Evolutionary conservation across 2,888 invertebrate genomes (phyloP), one percentile per base, ranked within the genome.

Genomic region (Phlogophora meticulosa): DNA sequence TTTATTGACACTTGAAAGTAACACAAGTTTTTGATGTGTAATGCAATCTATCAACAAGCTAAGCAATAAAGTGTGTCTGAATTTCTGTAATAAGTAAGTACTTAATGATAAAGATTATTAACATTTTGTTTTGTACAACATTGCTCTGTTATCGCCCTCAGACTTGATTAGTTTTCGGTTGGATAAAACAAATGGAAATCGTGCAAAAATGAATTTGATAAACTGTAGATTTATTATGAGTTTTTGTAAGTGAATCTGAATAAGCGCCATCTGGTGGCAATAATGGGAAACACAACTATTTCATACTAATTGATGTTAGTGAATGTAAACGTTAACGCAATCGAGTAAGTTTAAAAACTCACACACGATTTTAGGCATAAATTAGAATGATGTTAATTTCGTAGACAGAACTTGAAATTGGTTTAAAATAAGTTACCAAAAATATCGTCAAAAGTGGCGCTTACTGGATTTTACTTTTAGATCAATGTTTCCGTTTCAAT

Each of bases 141-240:
- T 43, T 51, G 15, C 24, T 32, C 24, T 60, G 17, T 68, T 68
- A 68, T 68, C 68, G 34, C 13, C 10, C 45, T 15, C 11, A 17
- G 45, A 32, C 17, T 51, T 68, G 22, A 60, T 68, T 67, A 17
- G 34, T 67, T 67, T 49, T 49, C 13, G 20, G 17, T 58, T 57
- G 22, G 15, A 22, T 1, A 51, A 51, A 67, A 60, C 38, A 60
- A 13, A 20, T 20, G 7, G 22, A 45, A 38, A 32, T 43, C 10
- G 34, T 43, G 20, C 5, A 24, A 43, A 51, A 24, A n/a, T 42
- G 20, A 13, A 48, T 49, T 22, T 15, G 15, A 48, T 64, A 24
- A 40, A 46, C 10, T 46, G 28, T 48, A 22, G 9, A 13, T 22
- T 46, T 13, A n/a, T 15, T 24, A 15, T 15, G 22, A 13, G 7